Conservation (phyloP, 37 sponge, comb jelly and placozoan genomes). For the Tethya wilhelma region DNA sequence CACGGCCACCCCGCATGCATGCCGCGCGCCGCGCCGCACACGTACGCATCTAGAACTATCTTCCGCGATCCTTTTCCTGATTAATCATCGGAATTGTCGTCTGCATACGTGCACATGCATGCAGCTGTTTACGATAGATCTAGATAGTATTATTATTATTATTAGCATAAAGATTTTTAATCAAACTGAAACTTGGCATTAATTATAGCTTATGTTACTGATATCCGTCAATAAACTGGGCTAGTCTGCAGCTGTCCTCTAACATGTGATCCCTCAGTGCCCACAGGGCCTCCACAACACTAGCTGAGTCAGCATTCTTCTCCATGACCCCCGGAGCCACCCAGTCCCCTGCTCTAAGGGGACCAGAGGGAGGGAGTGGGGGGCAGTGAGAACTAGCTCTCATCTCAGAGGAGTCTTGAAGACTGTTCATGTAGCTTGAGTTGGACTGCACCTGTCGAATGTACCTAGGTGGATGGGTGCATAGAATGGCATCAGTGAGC, state of each 20-base stretch:
- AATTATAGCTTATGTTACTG: no score
- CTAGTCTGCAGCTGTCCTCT: slow-evolving; percentile 29
- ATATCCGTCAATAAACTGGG: no score
- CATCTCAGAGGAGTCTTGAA: slow-evolving; percentile 4
- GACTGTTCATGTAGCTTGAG: slow-evolving; percentile 21
- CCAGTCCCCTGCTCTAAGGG: slow-evolving; percentile 27
- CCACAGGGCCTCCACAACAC: slow-evolving; percentile 52
- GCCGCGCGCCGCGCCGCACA: no score
- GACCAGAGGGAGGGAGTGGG: neutral
- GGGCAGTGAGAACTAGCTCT: neutral
- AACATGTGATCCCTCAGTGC: slow-evolving; percentile 53
- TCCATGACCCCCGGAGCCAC: slow-evolving; percentile 19
- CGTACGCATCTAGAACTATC: no score
- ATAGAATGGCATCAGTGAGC: neutral
- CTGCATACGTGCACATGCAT: no score
- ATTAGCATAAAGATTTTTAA: no score
- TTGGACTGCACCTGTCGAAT: slow-evolving; percentile 26
- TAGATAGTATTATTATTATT: no score
- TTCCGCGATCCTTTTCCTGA: no score
- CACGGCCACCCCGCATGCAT: no score
- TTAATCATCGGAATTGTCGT: no score
- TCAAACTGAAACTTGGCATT: no score
- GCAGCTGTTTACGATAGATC: no score
- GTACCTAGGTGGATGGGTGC: slow-evolving; percentile 15
- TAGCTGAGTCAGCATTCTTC: neutral